Base-by-base conservation (phyloP, 2,113 vertebrate species). In the Mesembrinibis cayennensis region DNA sequence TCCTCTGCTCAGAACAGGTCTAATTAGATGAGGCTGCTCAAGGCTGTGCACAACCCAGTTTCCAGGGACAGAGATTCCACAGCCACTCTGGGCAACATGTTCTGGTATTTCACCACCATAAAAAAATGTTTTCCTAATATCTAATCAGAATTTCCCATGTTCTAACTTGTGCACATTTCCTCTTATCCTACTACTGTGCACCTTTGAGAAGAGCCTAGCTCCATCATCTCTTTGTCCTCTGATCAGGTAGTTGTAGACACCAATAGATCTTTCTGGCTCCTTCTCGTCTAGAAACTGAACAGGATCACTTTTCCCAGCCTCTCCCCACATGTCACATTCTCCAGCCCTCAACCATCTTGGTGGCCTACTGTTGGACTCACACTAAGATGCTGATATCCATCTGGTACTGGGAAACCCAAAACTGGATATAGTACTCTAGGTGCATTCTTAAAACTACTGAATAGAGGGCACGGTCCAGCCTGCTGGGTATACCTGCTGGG, bases 51-150 rank as follows among this genome's bases (percentile, higher is more conserved):
- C 21, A 73, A 10, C 27, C 11, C 25, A 36, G 3, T 45, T 23
- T 88, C 49, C 29, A 53, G 29, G 12, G 36, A 29, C 40, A 66
- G 34, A 69, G 44, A 56, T 45, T 80, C 19, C 26, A 56, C 26
- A 52, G 21, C 9, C 0, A 0, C 32, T 26, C 19, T 26, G 40
- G 50, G 27, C 21, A 82, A 40, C 1, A 1, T 32, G 17, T 65
- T 79, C 38, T 23, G 59, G 9, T 45, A 50, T 34, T 87, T 40
- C 50, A 87, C 2, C 12, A 66, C 23, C 5, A 62, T 27, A 44
- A 82, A 55, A 55, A 44, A 61, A 8, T 32, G 2, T 16, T 86
- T 72, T 63, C 20, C n/a, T 70, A 52, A 30, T 26, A 45, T 10
- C 13, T 67, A 47, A 47, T 80, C 26, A 56, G 36, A 82, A 84